Conservation (phyloP, 1,140 invertebrate species). For the Magallana ariakensis region DNA sequence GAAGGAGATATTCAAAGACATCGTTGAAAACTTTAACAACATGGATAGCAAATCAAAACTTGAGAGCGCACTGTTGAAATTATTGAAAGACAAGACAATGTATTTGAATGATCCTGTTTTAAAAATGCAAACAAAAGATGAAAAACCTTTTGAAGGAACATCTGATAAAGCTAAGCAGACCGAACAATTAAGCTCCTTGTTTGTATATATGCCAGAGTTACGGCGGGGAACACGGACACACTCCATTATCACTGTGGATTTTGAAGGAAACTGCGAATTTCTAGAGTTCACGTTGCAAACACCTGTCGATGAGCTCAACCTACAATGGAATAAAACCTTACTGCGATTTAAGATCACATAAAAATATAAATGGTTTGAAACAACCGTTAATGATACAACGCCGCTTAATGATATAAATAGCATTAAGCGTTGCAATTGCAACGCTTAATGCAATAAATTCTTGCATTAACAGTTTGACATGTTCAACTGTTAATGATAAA, state of each 20-base stretch:
- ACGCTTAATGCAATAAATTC: too few relatives aligned
- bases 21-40: background rate
- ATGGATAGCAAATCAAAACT: background rate
- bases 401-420: too few relatives aligned
- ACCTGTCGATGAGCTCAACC: conserved; percentile 44
- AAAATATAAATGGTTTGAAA: too few relatives aligned
- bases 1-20: background rate
- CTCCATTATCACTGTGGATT: conserved; percentile 46
- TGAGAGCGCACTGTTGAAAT: background rate
- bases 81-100: background rate
- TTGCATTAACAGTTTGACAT: too few relatives aligned
- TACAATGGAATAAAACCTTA: conserved; percentile 17
- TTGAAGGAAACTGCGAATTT: conserved; percentile 49
- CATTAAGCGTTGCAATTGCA: too few relatives aligned
- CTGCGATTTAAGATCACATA: background rate
- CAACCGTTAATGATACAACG: too few relatives aligned
- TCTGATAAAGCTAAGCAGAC: background rate
- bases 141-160: background rate
- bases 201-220: conserved; percentile 37
- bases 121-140: conserved; percentile 14
- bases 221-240: conserved; percentile 51
- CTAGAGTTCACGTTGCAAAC: conserved; percentile 46
- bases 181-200: conserved; percentile 2
- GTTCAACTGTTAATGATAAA: too few relatives aligned
- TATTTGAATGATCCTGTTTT: background rate